These are phyloP conservation scores for Ciona savignyi DNA, from an alignment of 23 tunicate species.

Conservation along the genomic window DNA sequence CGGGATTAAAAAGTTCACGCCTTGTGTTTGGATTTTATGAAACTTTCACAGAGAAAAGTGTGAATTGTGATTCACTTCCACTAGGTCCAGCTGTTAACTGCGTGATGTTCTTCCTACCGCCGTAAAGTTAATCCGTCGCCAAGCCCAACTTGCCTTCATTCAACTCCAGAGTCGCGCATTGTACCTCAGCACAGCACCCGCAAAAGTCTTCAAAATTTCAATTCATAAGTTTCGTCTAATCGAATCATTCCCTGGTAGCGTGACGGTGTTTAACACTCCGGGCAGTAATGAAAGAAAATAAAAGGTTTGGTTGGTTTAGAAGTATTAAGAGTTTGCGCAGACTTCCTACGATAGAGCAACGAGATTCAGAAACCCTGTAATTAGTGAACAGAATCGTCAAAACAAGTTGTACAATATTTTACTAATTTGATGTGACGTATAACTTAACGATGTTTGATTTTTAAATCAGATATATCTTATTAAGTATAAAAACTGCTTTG, in stretches of 20 bases:
- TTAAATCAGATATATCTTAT: too few relatives aligned
- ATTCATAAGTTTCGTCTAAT: background rate
- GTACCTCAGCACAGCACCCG: too few relatives aligned
- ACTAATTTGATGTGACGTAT: too few relatives aligned
- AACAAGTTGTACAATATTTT: too few relatives aligned
- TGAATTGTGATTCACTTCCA: background rate
- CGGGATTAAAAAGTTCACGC: background rate
- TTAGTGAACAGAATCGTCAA: too few relatives aligned
- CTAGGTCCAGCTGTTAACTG: background rate
- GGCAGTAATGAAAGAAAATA: background rate
- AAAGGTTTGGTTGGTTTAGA: background rate
- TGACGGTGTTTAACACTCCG: background rate
- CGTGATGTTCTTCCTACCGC: background rate
- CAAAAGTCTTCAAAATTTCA: too few relatives aligned
- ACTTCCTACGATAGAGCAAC: too few relatives aligned
- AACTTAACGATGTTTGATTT: too few relatives aligned
- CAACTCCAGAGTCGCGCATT: background rate
- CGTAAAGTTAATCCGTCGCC: background rate
- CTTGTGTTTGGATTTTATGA: background rate
- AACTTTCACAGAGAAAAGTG: background rate
- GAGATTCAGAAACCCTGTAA: too few relatives aligned
- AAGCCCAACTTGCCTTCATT: background rate
- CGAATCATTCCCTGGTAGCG: background rate
- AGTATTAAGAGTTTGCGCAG: background rate
- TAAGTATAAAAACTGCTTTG: too few relatives aligned